Evolutionary conservation across 2,113 vertebrate species (phyloP).

Genomic region (Indicator maculatus): DNA sequence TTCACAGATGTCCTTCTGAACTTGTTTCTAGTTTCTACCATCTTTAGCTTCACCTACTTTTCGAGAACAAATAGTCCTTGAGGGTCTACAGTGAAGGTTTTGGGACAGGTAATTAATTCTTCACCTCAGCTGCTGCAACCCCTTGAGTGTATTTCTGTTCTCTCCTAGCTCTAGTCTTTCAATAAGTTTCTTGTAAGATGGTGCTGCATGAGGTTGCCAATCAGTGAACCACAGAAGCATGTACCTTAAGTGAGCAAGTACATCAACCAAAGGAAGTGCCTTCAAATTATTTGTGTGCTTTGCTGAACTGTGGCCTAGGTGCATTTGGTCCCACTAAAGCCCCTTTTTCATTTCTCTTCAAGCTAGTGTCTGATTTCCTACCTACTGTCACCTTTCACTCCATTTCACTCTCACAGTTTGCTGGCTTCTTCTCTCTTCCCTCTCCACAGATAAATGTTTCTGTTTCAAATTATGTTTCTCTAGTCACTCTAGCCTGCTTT

Average conservation of each 20-base stretch:
- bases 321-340: background rate
- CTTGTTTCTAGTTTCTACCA: background rate
- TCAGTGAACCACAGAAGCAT: constrained; percentile 21
- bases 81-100: background rate
- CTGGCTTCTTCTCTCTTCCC: background rate
- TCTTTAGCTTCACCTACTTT: background rate
- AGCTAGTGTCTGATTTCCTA: background rate
- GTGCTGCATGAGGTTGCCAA: constrained; percentile 21
- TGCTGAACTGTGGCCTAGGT: constrained; percentile 38
- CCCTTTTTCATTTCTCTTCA: constrained; percentile 11
- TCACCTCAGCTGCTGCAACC: background rate
- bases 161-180: background rate
- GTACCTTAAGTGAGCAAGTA: background rate
- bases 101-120: background rate
- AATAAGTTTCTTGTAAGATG: background rate
- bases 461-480: background rate
- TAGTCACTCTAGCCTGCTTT: background rate
- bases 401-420: background rate
- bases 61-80: background rate
- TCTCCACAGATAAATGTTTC: background rate
- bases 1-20: background rate
- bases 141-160: background rate
- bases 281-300: constrained; percentile 21
- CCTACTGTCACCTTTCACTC: constrained; percentile 1
- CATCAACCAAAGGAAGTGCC: background rate